phyloP scores from a whole-genome alignment of 2,113 vertebrate species.

The Otus sunia region DNA sequence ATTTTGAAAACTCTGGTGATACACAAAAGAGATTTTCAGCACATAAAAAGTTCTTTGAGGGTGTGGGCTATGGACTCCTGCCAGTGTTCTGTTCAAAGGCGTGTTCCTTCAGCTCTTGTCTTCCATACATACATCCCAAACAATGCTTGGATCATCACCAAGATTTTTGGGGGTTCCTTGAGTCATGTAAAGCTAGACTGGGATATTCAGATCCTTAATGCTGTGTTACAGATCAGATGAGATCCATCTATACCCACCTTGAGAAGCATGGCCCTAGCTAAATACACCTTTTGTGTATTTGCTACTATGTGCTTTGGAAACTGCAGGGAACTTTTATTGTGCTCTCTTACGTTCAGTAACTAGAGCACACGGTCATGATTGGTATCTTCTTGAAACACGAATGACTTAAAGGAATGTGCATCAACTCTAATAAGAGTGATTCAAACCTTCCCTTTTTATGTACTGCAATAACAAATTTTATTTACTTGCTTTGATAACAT shows the following conservation, averaged over 20 bases:
- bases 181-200: neutral
- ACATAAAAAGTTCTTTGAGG: neutral
- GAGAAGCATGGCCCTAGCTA: neutral
- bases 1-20: neutral
- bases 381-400: constrained; percentile 1
- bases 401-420: neutral
- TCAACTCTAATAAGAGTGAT: neutral
- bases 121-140: neutral
- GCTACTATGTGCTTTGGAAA: neutral
- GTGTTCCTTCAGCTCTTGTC: neutral
- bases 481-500: constrained; percentile 26
- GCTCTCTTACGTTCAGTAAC: neutral
- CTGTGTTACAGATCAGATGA: neutral
- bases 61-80: neutral
- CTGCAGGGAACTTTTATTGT: neutral
- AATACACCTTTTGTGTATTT: neutral
- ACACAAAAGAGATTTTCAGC: neutral
- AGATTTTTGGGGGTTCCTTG: neutral
- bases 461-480: constrained; percentile 23
- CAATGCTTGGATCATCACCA: neutral
- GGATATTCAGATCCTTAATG: neutral
- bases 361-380: neutral
- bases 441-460: constrained; percentile 52
- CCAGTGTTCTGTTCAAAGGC: neutral
- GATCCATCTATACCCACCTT: neutral